These are phyloP conservation scores for Equus przewalskii DNA, from an alignment of 2,113 vertebrate genomes.

Conservation along the genomic window DNA sequence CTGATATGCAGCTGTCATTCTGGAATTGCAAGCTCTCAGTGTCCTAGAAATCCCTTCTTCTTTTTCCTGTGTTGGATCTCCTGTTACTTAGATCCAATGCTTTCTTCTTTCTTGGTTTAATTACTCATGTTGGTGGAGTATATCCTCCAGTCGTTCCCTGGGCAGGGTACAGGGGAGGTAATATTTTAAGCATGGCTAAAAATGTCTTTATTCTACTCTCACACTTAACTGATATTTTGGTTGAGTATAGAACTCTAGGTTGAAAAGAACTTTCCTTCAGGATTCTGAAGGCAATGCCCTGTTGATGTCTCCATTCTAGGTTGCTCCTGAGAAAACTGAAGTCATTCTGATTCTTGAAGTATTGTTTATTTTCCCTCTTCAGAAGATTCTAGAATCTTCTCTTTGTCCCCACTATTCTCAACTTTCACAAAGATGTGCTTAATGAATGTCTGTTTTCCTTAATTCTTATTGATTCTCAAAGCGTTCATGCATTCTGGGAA, in stretches of 20 bases:
- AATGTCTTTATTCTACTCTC: background rate
- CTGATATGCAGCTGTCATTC: background rate
- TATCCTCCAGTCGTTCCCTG: background rate
- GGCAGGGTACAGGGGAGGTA: background rate
- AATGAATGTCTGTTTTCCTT: background rate
- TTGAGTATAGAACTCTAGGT: background rate
- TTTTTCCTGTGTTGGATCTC: background rate
- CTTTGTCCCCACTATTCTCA: background rate
- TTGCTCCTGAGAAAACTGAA: background rate
- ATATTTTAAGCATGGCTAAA: background rate
- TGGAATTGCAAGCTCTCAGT: background rate
- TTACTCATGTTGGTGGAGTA: background rate
- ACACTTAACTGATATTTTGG: background rate
- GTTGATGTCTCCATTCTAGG: background rate
- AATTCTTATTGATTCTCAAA: background rate
- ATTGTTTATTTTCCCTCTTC: background rate
- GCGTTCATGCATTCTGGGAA: background rate
- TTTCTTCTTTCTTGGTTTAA: conserved; percentile 7
- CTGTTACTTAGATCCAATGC: background rate
- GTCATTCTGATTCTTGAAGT: background rate
- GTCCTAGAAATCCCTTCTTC: background rate
- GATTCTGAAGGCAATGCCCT: background rate
- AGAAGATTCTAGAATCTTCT: background rate
- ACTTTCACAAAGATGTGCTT: conserved; percentile 5
- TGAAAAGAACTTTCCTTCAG: background rate